Base-by-base conservation (phyloP, 2,113 vertebrate species). In the Oxyura jamaicensis region DNA sequence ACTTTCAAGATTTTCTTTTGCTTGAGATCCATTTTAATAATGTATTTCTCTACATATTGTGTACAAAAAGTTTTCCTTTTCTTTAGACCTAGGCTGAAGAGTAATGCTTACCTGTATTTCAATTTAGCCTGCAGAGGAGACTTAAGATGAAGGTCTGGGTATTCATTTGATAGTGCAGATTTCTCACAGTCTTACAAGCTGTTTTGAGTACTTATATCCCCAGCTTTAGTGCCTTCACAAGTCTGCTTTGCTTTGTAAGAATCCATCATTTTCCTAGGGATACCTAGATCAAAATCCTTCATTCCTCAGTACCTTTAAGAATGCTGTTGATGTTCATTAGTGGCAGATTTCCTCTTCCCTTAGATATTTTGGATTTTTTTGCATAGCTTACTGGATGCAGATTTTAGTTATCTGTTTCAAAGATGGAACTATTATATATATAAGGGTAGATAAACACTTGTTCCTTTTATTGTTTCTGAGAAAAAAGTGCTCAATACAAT, bases 261-360 rank as follows among this genome's bases (percentile, higher is more conserved):
- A 67, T 48, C 72, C 48, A n/a, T 66, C n/a, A 21, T 19, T 20
- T 12, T 83, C 11, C 36, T 68, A 44, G n/a, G 8, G 18, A 1
- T 10, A 60, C 29, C 25, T 78, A 28, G 39, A 10, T 44, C 60
- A 44, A 79, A 86, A 62, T 39, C 12, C 29, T 39, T 66, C 20
- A 75, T 48, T 6, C 26, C 0, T 0, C 6, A 9, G 6, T 36
- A 50, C 5, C 41, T 50, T 80, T 41, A 58, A 33, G 29, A 52
- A n/a, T 31, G 13, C 2, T 56, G 3, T 3, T 76, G n/a, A 60
- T 71, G 16, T 23, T 77, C 1, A 15, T 31, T 76, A 78, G 23
- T 17, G 7, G 8, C 44, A 62, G 31, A 23, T 66, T 80, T 88
- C 11, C 21, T 39, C 17, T 73, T 88, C 35, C 20, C 65, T 73